phyloP scores from a whole-genome alignment of 2,888 invertebrate species.

The Patella depressa region DNA sequence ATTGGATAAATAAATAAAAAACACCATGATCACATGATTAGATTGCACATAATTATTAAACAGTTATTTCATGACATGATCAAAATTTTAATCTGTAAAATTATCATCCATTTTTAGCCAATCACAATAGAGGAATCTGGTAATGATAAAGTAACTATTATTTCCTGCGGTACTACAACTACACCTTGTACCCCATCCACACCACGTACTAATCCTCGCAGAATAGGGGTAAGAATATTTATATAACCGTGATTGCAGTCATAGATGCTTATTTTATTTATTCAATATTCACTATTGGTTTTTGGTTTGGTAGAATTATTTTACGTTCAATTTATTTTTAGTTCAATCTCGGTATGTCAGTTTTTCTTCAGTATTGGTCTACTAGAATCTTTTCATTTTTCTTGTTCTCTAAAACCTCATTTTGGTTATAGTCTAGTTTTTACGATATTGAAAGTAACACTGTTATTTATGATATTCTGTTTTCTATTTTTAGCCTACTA shows the following conservation, averaged over 20 bases:
- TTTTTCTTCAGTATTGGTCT: too few relatives aligned
- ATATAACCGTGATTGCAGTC: too few relatives aligned
- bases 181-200: background rate
- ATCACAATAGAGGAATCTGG: slow-evolving; percentile 20
- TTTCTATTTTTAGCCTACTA: slow-evolving; percentile 41
- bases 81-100: background rate
- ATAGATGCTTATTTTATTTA: too few relatives aligned
- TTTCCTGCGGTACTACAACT: slow-evolving; percentile 15
- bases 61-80: background rate
- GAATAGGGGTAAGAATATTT: slow-evolving; percentile 5
- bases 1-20: too few relatives aligned
- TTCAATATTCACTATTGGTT: too few relatives aligned
- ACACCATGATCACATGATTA: too few relatives aligned
- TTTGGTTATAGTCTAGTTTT: background rate
- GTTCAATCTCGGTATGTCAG: too few relatives aligned
- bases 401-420: too few relatives aligned
- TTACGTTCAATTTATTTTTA: too few relatives aligned
- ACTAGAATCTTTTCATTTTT: too few relatives aligned
- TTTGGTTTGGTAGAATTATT: too few relatives aligned
- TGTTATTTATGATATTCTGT: slow-evolving; percentile 16
- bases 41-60: too few relatives aligned
- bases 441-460: background rate
- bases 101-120: slow-evolving; percentile 7
- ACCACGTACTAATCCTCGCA: background rate
- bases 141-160: slow-evolving; percentile 26